phyloP scores from a whole-genome alignment of 2,113 vertebrate species.

The Willisornis vidua region DNA sequence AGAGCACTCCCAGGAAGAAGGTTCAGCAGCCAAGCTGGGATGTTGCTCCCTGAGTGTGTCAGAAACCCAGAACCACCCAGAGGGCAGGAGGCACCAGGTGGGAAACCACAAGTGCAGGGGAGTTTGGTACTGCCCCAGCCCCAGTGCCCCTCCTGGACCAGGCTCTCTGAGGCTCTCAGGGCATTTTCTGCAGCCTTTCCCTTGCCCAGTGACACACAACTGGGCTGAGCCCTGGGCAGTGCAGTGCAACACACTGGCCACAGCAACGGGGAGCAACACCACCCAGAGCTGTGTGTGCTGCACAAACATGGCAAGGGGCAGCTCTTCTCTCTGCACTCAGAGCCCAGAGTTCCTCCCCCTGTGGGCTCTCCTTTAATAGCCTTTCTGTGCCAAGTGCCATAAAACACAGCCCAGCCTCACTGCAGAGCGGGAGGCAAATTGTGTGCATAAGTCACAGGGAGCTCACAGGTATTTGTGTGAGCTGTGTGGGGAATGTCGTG shows the following conservation, averaged over 20 bases:
- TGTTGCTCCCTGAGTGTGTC: neutral
- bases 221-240: neutral
- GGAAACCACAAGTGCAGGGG: neutral
- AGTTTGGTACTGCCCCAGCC: neutral
- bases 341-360: neutral
- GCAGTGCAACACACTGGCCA: accelerated
- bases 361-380: neutral
- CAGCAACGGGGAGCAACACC: neutral
- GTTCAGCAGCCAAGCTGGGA: neutral
- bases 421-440: neutral
- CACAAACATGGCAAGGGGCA: accelerated
- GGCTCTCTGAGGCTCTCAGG: neutral
- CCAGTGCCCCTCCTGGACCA: neutral
- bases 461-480: neutral
- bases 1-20: neutral
- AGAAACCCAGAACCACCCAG: neutral
- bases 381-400: neutral
- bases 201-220: neutral
- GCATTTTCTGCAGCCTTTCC: neutral
- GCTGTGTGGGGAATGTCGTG: neutral
- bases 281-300: neutral
- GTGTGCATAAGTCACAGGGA: neutral
- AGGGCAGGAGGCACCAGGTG: neutral
- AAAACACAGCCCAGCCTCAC: neutral
- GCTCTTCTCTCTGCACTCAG: neutral